Conservation (phyloP, 2,113 vertebrate genomes). For the Macrotis lagotis region DNA sequence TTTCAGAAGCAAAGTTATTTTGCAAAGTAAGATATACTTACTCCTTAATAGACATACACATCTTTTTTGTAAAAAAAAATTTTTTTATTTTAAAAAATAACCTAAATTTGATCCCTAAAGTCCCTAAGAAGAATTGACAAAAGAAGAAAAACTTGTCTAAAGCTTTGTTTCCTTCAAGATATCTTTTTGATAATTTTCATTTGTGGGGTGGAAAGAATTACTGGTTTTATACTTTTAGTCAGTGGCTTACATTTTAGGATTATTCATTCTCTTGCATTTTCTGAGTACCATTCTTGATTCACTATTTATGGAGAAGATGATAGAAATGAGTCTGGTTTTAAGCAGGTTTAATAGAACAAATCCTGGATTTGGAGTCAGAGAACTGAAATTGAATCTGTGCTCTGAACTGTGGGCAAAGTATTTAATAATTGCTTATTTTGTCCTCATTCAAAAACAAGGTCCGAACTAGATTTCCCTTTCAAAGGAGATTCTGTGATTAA, state of each 20-base stretch:
- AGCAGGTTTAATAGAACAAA: not conserved
- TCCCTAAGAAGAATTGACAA: not conserved
- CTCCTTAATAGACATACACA: not conserved
- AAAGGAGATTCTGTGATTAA: not conserved
- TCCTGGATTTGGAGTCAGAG: not conserved
- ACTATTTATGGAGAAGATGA: not conserved
- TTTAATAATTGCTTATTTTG: not conserved
- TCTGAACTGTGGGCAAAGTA: not conserved
- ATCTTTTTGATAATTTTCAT: not conserved
- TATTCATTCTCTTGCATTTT: not conserved
- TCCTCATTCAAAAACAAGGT: too few relatives aligned
- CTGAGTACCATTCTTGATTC: not conserved
- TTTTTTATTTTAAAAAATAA: not conserved
- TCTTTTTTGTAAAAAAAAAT: not conserved
- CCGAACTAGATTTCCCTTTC: not conserved
- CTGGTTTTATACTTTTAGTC: not conserved
- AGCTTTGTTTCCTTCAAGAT: not conserved
- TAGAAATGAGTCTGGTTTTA: not conserved
- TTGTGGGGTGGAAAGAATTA: not conserved
- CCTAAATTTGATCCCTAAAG: not conserved
- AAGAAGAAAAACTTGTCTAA: not conserved
- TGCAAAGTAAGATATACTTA: slow-evolving; percentile 32
- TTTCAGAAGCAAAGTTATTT: slow-evolving; percentile 1
- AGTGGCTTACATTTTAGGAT: not conserved
- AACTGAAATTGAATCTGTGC: not conserved